Base-by-base conservation (phyloP, 1,140 invertebrate species). In the Oryctes rhinoceros region DNA sequence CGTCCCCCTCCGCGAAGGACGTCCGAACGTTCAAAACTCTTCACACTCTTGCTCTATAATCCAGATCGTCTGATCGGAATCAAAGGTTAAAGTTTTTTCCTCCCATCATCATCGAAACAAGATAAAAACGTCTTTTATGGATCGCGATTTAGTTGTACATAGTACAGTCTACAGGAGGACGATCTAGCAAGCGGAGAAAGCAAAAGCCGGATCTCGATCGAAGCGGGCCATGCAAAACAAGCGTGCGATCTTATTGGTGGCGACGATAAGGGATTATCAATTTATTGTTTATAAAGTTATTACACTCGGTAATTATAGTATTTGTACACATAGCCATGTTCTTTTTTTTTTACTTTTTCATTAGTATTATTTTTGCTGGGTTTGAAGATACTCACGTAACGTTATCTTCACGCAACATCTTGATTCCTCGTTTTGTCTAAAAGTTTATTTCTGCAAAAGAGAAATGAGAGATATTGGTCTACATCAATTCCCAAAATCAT, bases 31-130 rank as follows among this genome's bases (percentile, higher is more conserved):
- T 13, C 3, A 62, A 15, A 20, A 30, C 18, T 67, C 20, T 20
- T 35, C 18, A 30, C 35, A 15, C 11, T 5, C 18, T 15, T 13
- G 35, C 24, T 71, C 20, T 30, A 37, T 35, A 35, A 35, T 71
- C 18, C 9, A 4, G 24, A 71, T 71, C 65, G 65, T 71, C 9
- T 30, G 65, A 71, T 71, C 20, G 24, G 24, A 71, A 71, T 24
- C 65, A 71, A 71, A 71, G 65, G 65, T 71, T 71, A 37, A 71
- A 71, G 65, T 30, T 24, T 71, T 24, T 71, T 24, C 24, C 35
- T 37, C 65, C 39, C 39, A 44, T 44, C 3, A 44, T 7, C 39
- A 10, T 44, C 5, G 39, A 10, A 44, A 44, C 39, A 44, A 44
- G 39, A 44, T 44, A 44, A 44, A 44, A 44, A 10, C 39, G 39